Base-by-base conservation (phyloP, 2,888 invertebrate genomes). In the Crematogaster levior region DNA sequence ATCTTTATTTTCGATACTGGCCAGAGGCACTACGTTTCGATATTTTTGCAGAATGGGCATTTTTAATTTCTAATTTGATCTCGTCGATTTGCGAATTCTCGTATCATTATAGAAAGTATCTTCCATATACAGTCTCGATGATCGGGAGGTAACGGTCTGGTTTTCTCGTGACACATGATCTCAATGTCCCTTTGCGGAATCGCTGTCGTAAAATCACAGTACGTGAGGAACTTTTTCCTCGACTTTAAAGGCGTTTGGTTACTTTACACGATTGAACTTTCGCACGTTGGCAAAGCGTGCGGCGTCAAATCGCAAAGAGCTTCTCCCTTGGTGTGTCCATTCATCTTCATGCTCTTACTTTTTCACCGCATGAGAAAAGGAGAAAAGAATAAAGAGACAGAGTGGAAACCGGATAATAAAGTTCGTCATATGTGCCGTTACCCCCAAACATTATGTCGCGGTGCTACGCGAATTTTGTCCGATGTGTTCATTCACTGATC, bases 141-240 rank as follows among this genome's bases (percentile, higher is more conserved):
- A 53, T 7, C 48, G 15, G 34, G 9, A 37, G 24, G 10, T 68
- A 24, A 53, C 21, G 21, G 12, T 0, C 9, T 21, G 7, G 51
- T 68, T 68, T 51, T 30, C 34, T 3, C 34, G 37, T 24, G 48
- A 5, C n/a, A n/a, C n/a, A n/a, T n/a, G n/a, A n/a, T 40, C n/a
- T 43, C 27, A 30, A 70, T 30, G 43, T 12, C 18, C 77, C 18
- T n/a, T 12, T 15, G 65, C 65, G 51, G 51, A 58, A 53, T n/a
- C 46, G 51, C 51, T 72, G 43, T 70, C 70, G 79, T 70, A 70
- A 79, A 79, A 79, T 43, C 40, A n/a, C 30, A 66, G 68, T 40
- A 40, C 68, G 53, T 51, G 66, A 43, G 21, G 56, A 21, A n/a
- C 24, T 46, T 70, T 24, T 58, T 70, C 18, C 70, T 6, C 53